Conservation (phyloP, 1,140 invertebrate genomes). For the Lanistes nyassanus region DNA sequence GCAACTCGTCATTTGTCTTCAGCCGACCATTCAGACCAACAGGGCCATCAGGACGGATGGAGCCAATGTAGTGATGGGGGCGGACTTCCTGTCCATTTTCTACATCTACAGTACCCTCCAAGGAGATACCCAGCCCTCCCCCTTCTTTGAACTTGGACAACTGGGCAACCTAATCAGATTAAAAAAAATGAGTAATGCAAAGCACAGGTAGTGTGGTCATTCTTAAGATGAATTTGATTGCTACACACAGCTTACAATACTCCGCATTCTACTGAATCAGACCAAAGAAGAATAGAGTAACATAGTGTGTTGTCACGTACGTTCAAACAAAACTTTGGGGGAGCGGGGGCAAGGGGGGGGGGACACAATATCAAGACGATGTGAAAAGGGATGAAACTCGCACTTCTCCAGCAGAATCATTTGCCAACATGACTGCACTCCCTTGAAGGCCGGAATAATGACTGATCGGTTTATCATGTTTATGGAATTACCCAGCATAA, state of each 20-base stretch:
- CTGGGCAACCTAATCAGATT: constrained; percentile 77
- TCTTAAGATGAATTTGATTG: neutral
- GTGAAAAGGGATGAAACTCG: too few relatives aligned
- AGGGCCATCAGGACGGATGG: constrained; percentile 92
- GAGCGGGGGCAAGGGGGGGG: neutral
- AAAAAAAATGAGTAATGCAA: neutral
- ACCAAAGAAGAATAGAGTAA: neutral
- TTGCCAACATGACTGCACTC: too few relatives aligned
- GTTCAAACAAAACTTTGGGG: neutral
- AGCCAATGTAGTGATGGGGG: constrained; percentile 75
- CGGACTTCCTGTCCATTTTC: constrained; percentile 80
- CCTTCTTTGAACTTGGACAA: constrained; percentile 86
- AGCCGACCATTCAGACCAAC: constrained; percentile 86
- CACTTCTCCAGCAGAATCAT: too few relatives aligned
- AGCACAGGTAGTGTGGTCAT: neutral
- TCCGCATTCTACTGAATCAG: neutral
- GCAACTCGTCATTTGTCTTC: constrained; percentile 88
- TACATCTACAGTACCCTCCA: constrained; percentile 87
- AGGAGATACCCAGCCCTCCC: constrained; percentile 92
- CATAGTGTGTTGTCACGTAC: neutral
- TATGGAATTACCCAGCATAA: too few relatives aligned
- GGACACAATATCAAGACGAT: too few relatives aligned
- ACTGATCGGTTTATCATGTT: too few relatives aligned
- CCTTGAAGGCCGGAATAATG: too few relatives aligned
- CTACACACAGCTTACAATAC: too few relatives aligned